These are phyloP conservation scores for Apistogramma diplotaenia DNA, from an alignment of 2,113 vertebrate species.

Conservation along the genomic window DNA sequence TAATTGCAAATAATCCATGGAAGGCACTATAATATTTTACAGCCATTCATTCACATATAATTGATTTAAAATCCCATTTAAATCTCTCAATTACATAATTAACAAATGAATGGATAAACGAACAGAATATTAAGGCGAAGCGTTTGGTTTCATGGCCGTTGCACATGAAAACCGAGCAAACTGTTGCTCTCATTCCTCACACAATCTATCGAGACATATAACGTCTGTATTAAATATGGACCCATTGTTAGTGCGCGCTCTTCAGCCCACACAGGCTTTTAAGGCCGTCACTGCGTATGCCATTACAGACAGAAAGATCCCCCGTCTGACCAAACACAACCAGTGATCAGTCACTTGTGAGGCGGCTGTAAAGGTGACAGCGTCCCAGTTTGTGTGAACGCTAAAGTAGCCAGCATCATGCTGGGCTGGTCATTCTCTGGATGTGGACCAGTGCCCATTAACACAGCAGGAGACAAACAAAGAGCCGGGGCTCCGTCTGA, in stretches of 20 bases:
- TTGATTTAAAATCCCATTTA: not conserved
- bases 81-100: not conserved
- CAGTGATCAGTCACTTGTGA: conserved; percentile 7
- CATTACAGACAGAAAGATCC: not conserved
- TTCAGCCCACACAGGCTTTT: not conserved
- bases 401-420: conserved; percentile 3
- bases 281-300: not conserved
- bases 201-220: not conserved
- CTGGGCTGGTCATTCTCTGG: conserved; percentile 26
- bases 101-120: not conserved
- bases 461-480: conserved; percentile 32
- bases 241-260: not conserved
- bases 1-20: not conserved
- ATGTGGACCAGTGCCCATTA: conserved; percentile 44
- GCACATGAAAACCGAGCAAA: not conserved
- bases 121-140: not conserved
- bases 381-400: conserved; percentile 5
- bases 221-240: not conserved
- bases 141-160: not conserved
- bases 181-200: not conserved
- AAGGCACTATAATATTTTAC: not conserved
- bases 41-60: not conserved
- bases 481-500: not conserved
- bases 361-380: conserved; percentile 24
- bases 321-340: conserved; percentile 2